Conservation (phyloP, 2,888 invertebrate species). For the Zaprionus bogoriensis region DNA sequence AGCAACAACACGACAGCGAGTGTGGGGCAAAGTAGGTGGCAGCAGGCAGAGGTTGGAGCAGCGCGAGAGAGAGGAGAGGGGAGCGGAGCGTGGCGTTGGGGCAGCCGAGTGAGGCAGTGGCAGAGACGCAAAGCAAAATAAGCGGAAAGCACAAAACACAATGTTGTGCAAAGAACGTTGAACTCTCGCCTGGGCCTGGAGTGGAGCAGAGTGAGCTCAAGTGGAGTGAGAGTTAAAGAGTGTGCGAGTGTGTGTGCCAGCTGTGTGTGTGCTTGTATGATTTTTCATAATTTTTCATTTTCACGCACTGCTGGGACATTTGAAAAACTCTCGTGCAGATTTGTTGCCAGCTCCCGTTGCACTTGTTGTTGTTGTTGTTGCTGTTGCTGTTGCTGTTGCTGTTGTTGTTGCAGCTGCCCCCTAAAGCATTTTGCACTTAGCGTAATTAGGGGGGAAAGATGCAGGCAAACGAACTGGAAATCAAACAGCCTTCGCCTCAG, state of each 20-base stretch:
- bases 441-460: constrained; percentile 61
- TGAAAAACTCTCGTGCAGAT: constrained; percentile 56
- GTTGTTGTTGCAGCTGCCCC: constrained; percentile 13
- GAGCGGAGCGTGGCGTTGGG: no score
- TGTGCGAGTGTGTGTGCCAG: constrained; percentile 12
- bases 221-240: constrained; percentile 20
- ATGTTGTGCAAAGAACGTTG: constrained; percentile 78
- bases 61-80: neutral
- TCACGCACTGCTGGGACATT: constrained; percentile 76
- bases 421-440: constrained; percentile 60
- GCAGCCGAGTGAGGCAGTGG: constrained; percentile 9
- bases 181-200: constrained; percentile 52
- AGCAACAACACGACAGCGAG: no score
- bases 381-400: constrained; percentile 5
- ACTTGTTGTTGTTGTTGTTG: constrained; percentile 19
- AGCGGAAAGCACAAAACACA: constrained; percentile 77
- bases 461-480: constrained; percentile 33
- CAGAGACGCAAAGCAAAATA: constrained; percentile 59
- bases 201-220: constrained; percentile 17
- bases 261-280: constrained; percentile 23
- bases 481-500: constrained; percentile 24
- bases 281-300: constrained; percentile 75
- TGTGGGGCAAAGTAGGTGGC: constrained; percentile 15
- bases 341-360: constrained; percentile 44
- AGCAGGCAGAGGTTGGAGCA: neutral